These are phyloP conservation scores for Nilaparvata lugens DNA, from an alignment of 1,140 invertebrate genomes.

Conservation along the genomic window DNA sequence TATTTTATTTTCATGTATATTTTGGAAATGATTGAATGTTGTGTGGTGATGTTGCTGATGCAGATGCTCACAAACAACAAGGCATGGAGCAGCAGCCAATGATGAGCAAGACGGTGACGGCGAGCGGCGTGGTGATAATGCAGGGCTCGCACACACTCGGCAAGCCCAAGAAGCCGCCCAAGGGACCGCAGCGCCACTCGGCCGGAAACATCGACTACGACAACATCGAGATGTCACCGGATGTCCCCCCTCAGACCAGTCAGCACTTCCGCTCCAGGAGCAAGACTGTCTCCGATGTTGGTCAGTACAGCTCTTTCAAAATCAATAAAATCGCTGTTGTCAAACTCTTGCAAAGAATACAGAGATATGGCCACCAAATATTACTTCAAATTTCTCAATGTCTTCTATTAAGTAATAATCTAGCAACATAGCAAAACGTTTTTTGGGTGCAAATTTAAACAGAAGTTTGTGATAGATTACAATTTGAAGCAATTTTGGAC, in stretches of 20 bases:
- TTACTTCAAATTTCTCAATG: no score
- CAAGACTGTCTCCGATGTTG: slow-evolving; percentile 79
- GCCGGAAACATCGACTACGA: slow-evolving; percentile 83
- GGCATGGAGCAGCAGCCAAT: slow-evolving; percentile 33
- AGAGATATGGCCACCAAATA: no score
- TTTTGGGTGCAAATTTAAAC: no score
- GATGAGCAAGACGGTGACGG: slow-evolving; percentile 30
- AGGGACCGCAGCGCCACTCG: slow-evolving; percentile 68
- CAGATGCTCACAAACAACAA: slow-evolving; percentile 27
- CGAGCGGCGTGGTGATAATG: slow-evolving; percentile 23
- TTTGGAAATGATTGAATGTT: no score
- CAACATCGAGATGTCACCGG: slow-evolving; percentile 44
- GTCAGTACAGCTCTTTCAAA: no score
- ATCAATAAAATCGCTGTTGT: no score
- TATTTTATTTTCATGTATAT: background rate
- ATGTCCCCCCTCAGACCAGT: slow-evolving; percentile 31
- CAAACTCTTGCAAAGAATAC: no score
- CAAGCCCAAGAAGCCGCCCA: slow-evolving; percentile 37
- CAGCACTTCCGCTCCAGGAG: slow-evolving; percentile 67
- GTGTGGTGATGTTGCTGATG: no score
- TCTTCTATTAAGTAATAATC: no score
- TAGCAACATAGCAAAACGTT: no score
- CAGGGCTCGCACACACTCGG: slow-evolving; percentile 45
- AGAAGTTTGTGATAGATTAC: no score
- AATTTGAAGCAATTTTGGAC: no score